A percentile compares a stretch with the other conserved stretches of the same genome.
phyloP scores from a whole-genome alignment of 2,113 vertebrate species.

The Alectura lathami region DNA sequence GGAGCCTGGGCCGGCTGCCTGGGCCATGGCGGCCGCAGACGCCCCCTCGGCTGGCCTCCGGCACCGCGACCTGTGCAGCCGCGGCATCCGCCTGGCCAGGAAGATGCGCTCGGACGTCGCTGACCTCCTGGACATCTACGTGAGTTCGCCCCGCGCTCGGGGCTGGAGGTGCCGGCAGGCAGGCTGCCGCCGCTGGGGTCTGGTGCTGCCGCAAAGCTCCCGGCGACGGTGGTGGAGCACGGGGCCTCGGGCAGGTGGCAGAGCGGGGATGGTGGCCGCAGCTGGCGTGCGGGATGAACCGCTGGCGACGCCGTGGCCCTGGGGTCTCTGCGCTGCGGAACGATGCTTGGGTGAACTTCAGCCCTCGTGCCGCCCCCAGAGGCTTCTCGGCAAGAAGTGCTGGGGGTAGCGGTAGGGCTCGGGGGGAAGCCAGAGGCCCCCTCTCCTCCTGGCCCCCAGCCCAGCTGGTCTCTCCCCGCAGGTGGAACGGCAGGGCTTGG shows the following conservation, averaged over 20 bases:
- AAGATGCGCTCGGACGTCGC: conserved; percentile 76
- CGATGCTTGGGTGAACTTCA: rapidly evolving
- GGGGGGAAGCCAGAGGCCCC: neutral
- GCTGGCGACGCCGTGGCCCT: rapidly evolving
- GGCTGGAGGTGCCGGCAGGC: rapidly evolving
- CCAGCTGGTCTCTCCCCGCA: neutral
- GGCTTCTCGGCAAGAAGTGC: rapidly evolving
- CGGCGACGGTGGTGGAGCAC: rapidly evolving
- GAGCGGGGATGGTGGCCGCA: neutral
- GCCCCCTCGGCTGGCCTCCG: conserved; percentile 16
- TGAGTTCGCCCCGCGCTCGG: conserved; percentile 11
- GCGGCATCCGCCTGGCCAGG: conserved; percentile 74
- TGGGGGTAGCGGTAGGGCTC: neutral
- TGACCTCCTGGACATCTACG: conserved; percentile 70
- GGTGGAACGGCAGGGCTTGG: conserved; percentile 74
- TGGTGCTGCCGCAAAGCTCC: neutral
- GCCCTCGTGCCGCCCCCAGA: rapidly evolving
- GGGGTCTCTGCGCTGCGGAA: rapidly evolving
- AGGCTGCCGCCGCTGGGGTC: rapidly evolving
- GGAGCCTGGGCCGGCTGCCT: conserved; percentile 22
- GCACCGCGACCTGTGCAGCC: conserved; percentile 65
- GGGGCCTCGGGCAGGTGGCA: rapidly evolving
- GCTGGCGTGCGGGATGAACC: neutral
- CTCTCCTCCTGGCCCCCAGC: rapidly evolving
- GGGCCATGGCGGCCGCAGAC: conserved; percentile 71